Evolutionary conservation across 2,113 vertebrate species (phyloP).

Genomic region (Pelvicachromis taeniatus): DNA sequence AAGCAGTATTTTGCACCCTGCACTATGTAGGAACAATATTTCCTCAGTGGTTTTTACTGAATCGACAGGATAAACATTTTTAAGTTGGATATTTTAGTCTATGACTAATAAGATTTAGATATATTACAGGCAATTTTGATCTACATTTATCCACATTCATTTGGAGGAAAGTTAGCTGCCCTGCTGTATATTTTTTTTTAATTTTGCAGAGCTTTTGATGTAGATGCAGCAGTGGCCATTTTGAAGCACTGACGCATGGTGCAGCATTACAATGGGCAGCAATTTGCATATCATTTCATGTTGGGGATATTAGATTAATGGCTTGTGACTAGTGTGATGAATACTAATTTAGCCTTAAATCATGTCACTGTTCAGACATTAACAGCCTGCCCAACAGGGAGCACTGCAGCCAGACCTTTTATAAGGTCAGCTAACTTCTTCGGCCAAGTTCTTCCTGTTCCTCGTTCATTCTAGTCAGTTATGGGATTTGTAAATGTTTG

Average conservation of each 20-base stretch:
- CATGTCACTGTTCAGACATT: conserved; percentile 55
- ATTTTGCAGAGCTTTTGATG: conserved; percentile 18
- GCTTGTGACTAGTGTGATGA: conserved; percentile 72
- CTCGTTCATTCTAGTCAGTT: conserved; percentile 32
- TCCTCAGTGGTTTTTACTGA: neutral
- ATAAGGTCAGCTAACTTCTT: conserved; percentile 62
- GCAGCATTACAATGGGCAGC: conserved; percentile 63
- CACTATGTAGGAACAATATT: neutral
- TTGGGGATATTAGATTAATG: conserved; percentile 74
- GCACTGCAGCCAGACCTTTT: conserved; percentile 51
- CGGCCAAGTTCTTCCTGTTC: conserved; percentile 31
- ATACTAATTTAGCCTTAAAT: conserved; percentile 73
- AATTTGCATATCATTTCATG: conserved; percentile 77
- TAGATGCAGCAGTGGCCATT: conserved; percentile 54
- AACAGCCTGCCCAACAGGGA: conserved; percentile 46
- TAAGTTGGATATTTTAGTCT: neutral
- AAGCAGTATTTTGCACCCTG: neutral
- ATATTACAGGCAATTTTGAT: neutral
- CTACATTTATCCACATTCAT: neutral
- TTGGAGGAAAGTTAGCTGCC: neutral
- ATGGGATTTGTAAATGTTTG: conserved; percentile 61
- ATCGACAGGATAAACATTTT: neutral
- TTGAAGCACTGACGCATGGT: conserved; percentile 55
- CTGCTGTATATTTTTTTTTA: neutral
- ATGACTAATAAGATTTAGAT: neutral